Evolutionary conservation across 1,140 invertebrate species (phyloP), one percentile per base, ranked within the genome.

Genomic region (Nebria ingens): DNA sequence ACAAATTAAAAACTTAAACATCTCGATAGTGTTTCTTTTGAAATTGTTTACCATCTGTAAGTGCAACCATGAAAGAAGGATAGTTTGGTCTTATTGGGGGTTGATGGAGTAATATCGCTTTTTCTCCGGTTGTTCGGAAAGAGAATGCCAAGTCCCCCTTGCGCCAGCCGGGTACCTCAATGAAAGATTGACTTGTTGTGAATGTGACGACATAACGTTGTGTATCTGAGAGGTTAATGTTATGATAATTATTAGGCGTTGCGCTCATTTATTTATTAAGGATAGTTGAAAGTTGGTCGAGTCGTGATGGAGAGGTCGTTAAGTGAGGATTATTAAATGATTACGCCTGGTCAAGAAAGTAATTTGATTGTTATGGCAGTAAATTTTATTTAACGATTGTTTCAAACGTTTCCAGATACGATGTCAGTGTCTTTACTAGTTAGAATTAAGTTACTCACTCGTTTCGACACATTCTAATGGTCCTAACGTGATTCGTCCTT

Each of bases 151-250:
- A 85, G 66, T 94, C 91, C 1, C 91, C 91, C 64, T 89, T 89
- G 49, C 86, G 76, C 92, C 92, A 95, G 0, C 91, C 89, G 6
- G 89, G 89, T 2, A 94, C 88, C 75, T 91, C 87, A 53, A 96
- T 87, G 65, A 91, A 95, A 0, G 91, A 93, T 62, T 91, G 87
- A 22, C 86, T 89, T 6, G 90, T 92, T 51, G 90, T 93, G 64
- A 96, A 94, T 2, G 92, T 96, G 1, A 96, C 90, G 0, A 93
- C 90, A 70, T 92, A 93, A 61, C 89, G 82, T 69, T 93, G 90
- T 1, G 90, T 94, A 70, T 93, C 90, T 9, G 15, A 45, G 17
- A 45, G 15, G 17, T 45, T 45, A 11, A 45, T 12, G 17, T 45
- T 12, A 17, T 45, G 6, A n/a, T n/a, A n/a, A n/a, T n/a, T n/a